These are phyloP conservation scores for Sebastolobus altivelis DNA, from an alignment of 2,797 vertebrate genomes.

Conservation along the genomic window DNA sequence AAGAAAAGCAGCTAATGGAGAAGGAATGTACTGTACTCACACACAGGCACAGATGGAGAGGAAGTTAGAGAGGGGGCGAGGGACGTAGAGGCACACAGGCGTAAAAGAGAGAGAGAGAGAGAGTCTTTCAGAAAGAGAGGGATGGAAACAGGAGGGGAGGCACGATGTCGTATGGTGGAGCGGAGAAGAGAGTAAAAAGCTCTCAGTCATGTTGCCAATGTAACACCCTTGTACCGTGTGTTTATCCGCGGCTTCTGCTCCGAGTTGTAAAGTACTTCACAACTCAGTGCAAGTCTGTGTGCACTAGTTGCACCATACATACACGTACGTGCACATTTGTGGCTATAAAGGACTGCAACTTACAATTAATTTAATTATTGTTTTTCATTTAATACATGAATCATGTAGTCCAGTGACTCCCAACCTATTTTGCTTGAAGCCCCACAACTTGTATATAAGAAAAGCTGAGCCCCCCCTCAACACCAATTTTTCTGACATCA, in stretches of 20 bases:
- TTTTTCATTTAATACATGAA: not conserved
- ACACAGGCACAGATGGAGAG: constrained; percentile 64
- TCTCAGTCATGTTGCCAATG: constrained; percentile 58
- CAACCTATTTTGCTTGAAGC: too few species aligned
- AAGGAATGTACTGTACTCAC: constrained; percentile 74
- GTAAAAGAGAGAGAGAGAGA: constrained; percentile 25
- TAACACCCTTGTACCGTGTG: constrained; percentile 58
- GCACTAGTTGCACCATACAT: not conserved
- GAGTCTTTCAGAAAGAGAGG: constrained; percentile 40
- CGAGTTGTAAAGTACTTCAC: constrained; percentile 51
- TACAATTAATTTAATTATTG: not conserved
- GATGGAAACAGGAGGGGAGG: constrained; percentile 37
- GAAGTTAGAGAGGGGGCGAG: constrained; percentile 33
- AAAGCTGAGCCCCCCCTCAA: too few species aligned
- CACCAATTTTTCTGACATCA: too few species aligned
- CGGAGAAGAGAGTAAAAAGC: constrained; percentile 53
- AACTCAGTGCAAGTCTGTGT: constrained; percentile 12
- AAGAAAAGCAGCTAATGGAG: constrained; percentile 74
- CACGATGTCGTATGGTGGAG: constrained; percentile 23
- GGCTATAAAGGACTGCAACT: not conserved
- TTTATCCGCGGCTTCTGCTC: constrained; percentile 47
- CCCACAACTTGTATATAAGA: too few species aligned
- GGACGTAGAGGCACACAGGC: constrained; percentile 28
- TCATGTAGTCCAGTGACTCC: not conserved
- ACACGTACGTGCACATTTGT: not conserved